Evolutionary conservation across 2,888 invertebrate species (phyloP).

Genomic region (Cyclophora albipunctata): DNA sequence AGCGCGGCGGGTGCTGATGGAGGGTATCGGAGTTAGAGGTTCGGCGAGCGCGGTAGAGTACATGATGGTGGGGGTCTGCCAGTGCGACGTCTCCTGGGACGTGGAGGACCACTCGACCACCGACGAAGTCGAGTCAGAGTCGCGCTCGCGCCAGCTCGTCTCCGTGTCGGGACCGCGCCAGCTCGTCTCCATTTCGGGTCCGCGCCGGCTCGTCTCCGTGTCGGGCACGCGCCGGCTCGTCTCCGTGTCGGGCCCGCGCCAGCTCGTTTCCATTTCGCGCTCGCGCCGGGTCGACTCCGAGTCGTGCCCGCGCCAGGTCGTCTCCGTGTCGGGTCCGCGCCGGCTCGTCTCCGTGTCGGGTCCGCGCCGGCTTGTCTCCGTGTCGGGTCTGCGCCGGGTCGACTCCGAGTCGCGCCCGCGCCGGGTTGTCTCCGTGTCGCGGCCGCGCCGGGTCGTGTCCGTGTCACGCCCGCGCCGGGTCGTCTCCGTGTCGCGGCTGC

Average conservation of each 20-base stretch:
- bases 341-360: background rate
- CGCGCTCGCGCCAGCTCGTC: too few species aligned
- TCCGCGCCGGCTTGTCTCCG: too few species aligned
- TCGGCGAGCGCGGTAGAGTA: constrained; percentile 13
- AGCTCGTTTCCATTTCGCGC: too few species aligned
- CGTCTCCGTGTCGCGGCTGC: too few species aligned
- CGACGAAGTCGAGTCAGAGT: background rate
- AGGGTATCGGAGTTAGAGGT: background rate
- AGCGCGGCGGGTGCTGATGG: background rate
- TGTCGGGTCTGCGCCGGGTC: too few species aligned
- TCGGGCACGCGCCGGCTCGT: too few species aligned
- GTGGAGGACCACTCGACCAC: background rate
- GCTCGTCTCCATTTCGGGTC: too few species aligned
- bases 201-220: too few species aligned
- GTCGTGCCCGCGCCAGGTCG: too few species aligned
- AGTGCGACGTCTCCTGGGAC: constrained; percentile 9
- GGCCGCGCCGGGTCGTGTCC: too few species aligned
- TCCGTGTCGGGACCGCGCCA: constrained; percentile 15
- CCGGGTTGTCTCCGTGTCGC: constrained; percentile 2
- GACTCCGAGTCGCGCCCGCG: constrained; percentile 9
- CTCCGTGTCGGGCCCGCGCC: constrained; percentile 14
- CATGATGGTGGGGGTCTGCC: constrained; percentile 29
- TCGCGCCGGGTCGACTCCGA: too few species aligned
- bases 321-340: constrained; percentile 13
- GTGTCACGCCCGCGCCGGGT: too few species aligned